Conservation (phyloP, 2,113 vertebrate species). For the Heptranchias perlo region DNA sequence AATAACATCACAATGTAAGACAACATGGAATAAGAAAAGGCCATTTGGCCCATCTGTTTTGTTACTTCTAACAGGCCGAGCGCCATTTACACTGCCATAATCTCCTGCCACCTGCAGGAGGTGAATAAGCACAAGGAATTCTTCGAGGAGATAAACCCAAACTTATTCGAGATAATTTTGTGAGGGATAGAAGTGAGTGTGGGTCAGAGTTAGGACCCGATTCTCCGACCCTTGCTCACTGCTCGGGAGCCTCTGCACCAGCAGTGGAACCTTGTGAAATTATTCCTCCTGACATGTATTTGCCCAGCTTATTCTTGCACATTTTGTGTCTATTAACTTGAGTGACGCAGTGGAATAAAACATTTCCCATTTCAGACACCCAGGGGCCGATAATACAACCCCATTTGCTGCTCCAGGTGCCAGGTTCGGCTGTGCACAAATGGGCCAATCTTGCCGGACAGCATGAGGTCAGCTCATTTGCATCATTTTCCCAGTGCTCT, state of each 20-base stretch:
- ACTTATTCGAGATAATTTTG: neutral
- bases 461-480: neutral
- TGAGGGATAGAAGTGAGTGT: neutral
- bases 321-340: neutral
- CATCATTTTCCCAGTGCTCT: neutral
- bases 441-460: neutral
- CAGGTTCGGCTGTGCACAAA: neutral
- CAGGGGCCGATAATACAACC: neutral
- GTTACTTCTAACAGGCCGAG: neutral
- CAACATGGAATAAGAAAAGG: neutral
- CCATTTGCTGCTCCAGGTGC: neutral
- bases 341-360: neutral
- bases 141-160: neutral
- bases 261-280: neutral
- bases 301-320: neutral
- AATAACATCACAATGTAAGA: neutral
- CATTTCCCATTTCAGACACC: neutral
- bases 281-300: neutral
- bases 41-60: neutral
- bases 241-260: too few species aligned
- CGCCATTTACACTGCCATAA: neutral
- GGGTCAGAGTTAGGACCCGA: too few species aligned
- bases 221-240: neutral
- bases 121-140: neutral
- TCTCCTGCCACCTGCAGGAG: neutral